phyloP scores from a whole-genome alignment of 2,113 vertebrate species.

The Ahaetulla prasina region DNA sequence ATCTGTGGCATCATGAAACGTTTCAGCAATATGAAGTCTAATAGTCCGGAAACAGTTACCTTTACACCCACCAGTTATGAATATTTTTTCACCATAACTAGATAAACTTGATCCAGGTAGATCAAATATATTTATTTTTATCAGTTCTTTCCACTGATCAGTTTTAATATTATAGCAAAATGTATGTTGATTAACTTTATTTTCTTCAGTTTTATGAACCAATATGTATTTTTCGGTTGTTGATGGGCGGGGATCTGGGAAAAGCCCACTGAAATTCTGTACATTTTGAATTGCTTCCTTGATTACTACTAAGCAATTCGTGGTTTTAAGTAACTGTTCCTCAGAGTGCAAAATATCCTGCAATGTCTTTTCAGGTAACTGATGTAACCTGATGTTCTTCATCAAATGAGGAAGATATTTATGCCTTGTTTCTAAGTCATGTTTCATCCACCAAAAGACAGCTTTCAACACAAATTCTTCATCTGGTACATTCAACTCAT shows the following conservation, averaged over 20 bases:
- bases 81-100: constrained; percentile 90
- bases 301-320: constrained; percentile 71
- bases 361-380: constrained; percentile 76
- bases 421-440: constrained; percentile 73
- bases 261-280: constrained; percentile 76
- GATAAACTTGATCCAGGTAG: constrained; percentile 87
- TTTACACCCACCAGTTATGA: constrained; percentile 90
- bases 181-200: constrained; percentile 75
- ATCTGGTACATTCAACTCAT: constrained; percentile 79
- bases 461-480: constrained; percentile 84
- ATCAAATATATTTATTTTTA: constrained; percentile 75
- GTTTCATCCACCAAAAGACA: constrained; percentile 81
- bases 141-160: constrained; percentile 85
- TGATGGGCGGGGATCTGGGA: constrained; percentile 85
- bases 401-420: constrained; percentile 78
- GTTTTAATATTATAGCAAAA: constrained; percentile 91
- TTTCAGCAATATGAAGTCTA: constrained; percentile 87
- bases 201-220: constrained; percentile 93
- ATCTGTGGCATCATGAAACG: constrained; percentile 85
- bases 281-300: constrained; percentile 75
- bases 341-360: constrained; percentile 75
- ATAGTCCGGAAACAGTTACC: constrained; percentile 84
- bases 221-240: constrained; percentile 94
- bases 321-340: constrained; percentile 66
- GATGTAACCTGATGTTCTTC: constrained; percentile 83